A percentile compares a stretch with the other conserved stretches of the same genome.
Conservation (phyloP, 2,113 vertebrate genomes). For the Hyaena hyaena region DNA sequence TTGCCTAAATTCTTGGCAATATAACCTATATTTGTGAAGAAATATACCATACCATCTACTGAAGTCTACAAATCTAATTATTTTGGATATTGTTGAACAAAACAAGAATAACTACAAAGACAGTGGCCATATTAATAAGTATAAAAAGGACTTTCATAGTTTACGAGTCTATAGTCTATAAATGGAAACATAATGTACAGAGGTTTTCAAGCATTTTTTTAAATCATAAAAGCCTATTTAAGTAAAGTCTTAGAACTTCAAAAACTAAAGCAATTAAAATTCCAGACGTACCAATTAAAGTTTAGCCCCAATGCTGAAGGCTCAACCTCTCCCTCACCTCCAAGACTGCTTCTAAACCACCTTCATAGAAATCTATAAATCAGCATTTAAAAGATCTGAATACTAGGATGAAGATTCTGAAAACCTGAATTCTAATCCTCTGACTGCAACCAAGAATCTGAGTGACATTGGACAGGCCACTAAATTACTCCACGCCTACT, state of each 20-base stretch:
- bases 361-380: neutral
- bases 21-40: neutral
- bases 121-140: neutral
- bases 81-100: neutral
- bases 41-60: neutral
- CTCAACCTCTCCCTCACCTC: neutral
- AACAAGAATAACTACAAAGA: slow-evolving; percentile 23
- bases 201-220: neutral
- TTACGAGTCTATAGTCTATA: neutral
- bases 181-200: neutral
- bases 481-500: neutral
- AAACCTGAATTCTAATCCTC: neutral
- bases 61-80: neutral
- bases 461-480: neutral
- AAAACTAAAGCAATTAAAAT: slow-evolving; percentile 27
- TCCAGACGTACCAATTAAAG: neutral
- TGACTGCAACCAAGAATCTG: neutral
- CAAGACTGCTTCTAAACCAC: neutral
- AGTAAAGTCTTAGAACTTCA: neutral
- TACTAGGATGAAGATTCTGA: neutral
- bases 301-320: neutral
- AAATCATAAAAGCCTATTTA: neutral
- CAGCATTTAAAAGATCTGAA: neutral
- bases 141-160: neutral
- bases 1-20: neutral